Conservation (phyloP, 2,797 vertebrate species). For the Morus bassanus region DNA sequence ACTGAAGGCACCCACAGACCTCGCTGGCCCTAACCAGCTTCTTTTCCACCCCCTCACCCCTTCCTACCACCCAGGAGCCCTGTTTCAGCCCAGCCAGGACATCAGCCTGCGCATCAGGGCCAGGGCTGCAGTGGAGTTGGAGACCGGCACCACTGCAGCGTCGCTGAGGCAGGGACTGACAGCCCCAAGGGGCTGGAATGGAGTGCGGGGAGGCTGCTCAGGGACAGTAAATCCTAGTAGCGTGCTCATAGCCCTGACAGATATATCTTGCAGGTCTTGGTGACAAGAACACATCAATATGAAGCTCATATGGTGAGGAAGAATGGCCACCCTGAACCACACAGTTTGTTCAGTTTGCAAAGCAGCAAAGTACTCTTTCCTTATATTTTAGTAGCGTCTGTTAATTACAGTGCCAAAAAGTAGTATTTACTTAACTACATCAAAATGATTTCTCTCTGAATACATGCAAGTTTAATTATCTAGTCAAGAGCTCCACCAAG, state of each 20-base stretch:
- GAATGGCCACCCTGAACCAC: neutral
- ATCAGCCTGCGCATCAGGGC: neutral
- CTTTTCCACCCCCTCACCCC: neutral
- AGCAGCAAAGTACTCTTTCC: neutral
- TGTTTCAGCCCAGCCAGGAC: neutral
- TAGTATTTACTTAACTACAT: neutral
- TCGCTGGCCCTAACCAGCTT: neutral
- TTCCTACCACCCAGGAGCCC: neutral
- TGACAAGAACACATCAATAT: neutral
- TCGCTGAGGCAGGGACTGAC: neutral
- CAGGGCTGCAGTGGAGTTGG: neutral
- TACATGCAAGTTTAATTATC: neutral
- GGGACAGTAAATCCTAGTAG: neutral
- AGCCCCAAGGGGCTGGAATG: neutral
- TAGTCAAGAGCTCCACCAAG: neutral
- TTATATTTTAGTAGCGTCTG: neutral
- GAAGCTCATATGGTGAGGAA: neutral
- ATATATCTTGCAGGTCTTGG: neutral
- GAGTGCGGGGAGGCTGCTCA: fast-evolving
- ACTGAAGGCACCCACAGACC: neutral
- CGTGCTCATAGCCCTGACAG: neutral
- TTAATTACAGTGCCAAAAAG: neutral
- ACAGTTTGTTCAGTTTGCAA: neutral
- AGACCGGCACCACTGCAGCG: neutral
- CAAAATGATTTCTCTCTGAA: neutral